A percentile compares a stretch with the other conserved stretches of the same genome.
phyloP scores from a whole-genome alignment of 2,888 invertebrate genomes.

The Gisinianus flammeolus region DNA sequence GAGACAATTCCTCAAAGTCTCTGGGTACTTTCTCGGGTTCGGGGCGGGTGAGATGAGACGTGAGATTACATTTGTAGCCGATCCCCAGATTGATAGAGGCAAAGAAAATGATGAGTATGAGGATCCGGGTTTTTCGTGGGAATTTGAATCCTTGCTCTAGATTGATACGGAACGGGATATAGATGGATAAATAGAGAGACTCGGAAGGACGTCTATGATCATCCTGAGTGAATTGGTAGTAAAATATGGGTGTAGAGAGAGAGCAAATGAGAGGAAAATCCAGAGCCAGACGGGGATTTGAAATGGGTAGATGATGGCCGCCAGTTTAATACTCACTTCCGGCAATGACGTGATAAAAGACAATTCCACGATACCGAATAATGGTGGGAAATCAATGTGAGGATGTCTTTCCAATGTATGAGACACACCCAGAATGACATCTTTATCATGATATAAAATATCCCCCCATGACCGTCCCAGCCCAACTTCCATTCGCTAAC shows the following conservation, averaged over 20 bases:
- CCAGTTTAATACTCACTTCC: too few species aligned
- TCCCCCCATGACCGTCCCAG: too few species aligned
- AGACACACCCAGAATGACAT: too few species aligned
- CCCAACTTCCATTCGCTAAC: too few species aligned
- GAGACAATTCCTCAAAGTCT: not conserved
- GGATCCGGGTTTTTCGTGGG: not conserved
- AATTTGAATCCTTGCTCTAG: not conserved
- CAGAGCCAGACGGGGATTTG: not conserved
- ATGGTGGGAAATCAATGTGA: too few species aligned
- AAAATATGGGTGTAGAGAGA: not conserved
- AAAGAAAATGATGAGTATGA: not conserved
- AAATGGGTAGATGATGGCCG: not conserved
- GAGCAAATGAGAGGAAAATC: not conserved
- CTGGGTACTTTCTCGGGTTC: conserved; percentile 7
- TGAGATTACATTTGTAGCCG: not conserved
- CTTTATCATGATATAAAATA: too few species aligned
- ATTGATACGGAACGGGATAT: not conserved
- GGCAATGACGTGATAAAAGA: too few species aligned
- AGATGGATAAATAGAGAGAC: not conserved
- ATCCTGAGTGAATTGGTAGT: too few species aligned
- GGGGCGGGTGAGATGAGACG: not conserved
- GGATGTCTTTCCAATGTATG: too few species aligned
- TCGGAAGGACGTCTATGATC: not conserved
- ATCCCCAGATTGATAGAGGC: not conserved
- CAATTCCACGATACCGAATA: too few species aligned